These are phyloP conservation scores for Deroptyus accipitrinus DNA, from an alignment of 2,113 vertebrate genomes.

Conservation along the genomic window DNA sequence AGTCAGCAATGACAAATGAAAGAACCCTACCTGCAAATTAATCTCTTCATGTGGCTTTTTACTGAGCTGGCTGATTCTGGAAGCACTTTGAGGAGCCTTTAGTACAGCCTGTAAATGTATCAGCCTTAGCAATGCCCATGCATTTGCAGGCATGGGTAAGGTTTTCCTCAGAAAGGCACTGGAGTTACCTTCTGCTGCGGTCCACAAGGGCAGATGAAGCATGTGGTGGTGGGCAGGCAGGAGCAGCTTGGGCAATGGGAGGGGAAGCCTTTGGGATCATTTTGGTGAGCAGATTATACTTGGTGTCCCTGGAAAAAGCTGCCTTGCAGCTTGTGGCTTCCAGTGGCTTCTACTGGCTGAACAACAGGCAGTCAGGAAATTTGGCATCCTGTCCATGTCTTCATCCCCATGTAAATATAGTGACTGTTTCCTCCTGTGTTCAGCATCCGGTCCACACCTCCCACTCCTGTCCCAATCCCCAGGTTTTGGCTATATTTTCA, in stretches of 20 bases:
- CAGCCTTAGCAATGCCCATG: fast-evolving
- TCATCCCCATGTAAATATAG: not conserved
- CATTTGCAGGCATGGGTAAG: not conserved
- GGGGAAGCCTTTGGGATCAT: not conserved
- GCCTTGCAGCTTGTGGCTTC: not conserved
- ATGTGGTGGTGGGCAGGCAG: not conserved
- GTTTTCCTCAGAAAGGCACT: not conserved
- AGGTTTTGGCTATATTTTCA: not conserved
- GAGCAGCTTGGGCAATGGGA: not conserved
- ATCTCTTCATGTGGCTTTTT: not conserved
- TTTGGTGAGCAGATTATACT: not conserved
- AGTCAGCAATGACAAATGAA: not conserved
- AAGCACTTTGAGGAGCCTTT: not conserved
- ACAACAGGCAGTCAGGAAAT: not conserved
- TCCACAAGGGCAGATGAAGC: not conserved
- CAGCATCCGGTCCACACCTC: not conserved
- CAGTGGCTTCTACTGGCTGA: not conserved
- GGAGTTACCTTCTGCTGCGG: not conserved
- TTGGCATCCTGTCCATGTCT: not conserved
- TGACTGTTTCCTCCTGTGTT: not conserved
- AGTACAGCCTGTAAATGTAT: not conserved
- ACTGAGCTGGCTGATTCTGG: not conserved
- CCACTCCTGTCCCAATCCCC: not conserved
- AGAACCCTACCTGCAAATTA: not conserved
- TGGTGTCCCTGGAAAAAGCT: not conserved